phyloP scores from a whole-genome alignment of 2,797 vertebrate genomes.

The Sebastes hopkinsi region DNA sequence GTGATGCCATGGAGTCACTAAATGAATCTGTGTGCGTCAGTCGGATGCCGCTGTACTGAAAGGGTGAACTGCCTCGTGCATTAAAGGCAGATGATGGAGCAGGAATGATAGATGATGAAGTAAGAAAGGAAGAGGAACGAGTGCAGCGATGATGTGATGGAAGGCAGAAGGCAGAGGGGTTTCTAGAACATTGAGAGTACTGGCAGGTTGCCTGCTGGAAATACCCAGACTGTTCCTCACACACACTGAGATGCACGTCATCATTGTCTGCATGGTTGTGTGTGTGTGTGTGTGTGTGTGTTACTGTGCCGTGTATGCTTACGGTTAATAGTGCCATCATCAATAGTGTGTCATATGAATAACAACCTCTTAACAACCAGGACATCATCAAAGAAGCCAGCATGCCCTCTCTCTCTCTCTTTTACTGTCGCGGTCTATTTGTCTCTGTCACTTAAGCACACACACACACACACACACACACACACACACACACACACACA shows the following conservation, averaged over 20 bases:
- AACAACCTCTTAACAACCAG: not conserved
- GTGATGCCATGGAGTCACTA: not conserved
- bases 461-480: not conserved
- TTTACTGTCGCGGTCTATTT: not conserved
- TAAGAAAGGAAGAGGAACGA: not conserved
- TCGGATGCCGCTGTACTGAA: not conserved
- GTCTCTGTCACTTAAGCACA: not conserved
- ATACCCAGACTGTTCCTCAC: conserved; percentile 68
- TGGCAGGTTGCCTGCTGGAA: conserved; percentile 70
- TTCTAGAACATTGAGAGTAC: conserved; percentile 44
- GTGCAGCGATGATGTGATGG: conserved; percentile 19
- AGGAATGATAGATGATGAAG: not conserved
- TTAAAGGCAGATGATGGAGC: fast-evolving
- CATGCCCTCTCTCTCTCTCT: not conserved
- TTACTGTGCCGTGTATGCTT: not conserved
- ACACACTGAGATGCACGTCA: conserved; percentile 61
- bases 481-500: not conserved
- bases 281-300: not conserved
- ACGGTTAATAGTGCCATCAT: conserved; percentile 9
- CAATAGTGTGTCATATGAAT: not conserved
- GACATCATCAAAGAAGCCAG: conserved; percentile 18
- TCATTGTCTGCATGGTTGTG: conserved; percentile 22
- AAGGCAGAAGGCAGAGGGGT: conserved; percentile 50
- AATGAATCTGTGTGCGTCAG: not conserved
- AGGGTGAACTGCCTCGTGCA: not conserved